phyloP scores from a whole-genome alignment of 2,888 invertebrate genomes.

The Argyra leucocephala region DNA sequence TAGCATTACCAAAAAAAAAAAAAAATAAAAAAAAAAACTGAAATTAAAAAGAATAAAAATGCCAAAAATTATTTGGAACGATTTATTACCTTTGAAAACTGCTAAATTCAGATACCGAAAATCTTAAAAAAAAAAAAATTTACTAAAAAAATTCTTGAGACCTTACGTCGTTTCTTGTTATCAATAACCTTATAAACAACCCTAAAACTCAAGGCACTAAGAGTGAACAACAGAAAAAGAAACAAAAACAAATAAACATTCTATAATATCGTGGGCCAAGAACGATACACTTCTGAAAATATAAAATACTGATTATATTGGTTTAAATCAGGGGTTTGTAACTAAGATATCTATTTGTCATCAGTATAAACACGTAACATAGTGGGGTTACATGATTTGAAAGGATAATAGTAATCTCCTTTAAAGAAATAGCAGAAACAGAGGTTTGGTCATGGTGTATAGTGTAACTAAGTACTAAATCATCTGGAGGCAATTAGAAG shows the following conservation, averaged over 20 bases:
- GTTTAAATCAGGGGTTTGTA: no score
- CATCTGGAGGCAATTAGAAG: no score
- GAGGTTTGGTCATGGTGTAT: no score
- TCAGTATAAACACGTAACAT: no score
- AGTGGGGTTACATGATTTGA: no score
- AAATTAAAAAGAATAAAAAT: not conserved
- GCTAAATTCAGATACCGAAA: slow-evolving; percentile 1
- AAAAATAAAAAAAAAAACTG: not conserved
- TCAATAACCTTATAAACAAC: not conserved
- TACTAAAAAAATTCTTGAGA: not conserved
- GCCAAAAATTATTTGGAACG: not conserved
- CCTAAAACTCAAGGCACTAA: no score
- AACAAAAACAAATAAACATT: no score
- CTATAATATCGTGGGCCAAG: not conserved
- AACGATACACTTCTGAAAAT: not conserved
- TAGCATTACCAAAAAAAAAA: not conserved
- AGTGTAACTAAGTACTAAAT: no score
- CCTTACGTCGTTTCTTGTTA: slow-evolving; percentile 6
- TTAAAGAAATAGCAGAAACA: no score
- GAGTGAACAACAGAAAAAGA: no score
- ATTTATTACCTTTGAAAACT: slow-evolving; percentile 2
- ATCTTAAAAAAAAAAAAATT: not conserved
- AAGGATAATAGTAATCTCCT: no score
- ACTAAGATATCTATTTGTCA: no score
- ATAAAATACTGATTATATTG: not conserved